Base-by-base conservation (phyloP, 2,888 invertebrate species). In the Melinaea marsaeus region DNA sequence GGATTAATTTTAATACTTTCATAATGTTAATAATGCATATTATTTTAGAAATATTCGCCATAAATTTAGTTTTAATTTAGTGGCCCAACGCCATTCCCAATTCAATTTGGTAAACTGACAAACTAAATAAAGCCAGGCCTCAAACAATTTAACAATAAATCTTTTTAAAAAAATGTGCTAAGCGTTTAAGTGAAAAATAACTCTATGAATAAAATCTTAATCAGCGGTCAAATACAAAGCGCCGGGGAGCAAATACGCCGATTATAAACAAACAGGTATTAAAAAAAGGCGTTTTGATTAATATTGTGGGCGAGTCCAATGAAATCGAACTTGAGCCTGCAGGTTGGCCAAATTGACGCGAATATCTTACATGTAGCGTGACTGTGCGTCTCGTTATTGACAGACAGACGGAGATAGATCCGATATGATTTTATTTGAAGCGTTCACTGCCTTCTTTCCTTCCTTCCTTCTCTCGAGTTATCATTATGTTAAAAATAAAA, bases 161-260 rank as follows among this genome's bases (percentile, higher is more conserved):
- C 51, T 32, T 35, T 58, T 55, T 62, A 37, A 63, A 61, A 60
- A 64, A 68, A 64, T 62, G 61, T 58, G 65, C 63, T 64, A 64
- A 65, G 47, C 63, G 63, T 63, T 57, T 59, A 68, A 62, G 60
- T 66, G 60, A 56, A 76, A 77, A 82, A 72, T 71, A 70, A 70
- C 73, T 73, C 79, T 83, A 90, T 90, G 88, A 88, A 90, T 90
- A 90, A 90, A 89, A 90, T 87, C 90, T 90, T 85, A 90, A 89
- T 90, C 78, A 90, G 85, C 87, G 85, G 85, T 71, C 70, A 75
- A 72, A 69, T 69, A 77, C 74, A 79, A 85, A 83, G 72, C 74
- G 71, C 72, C 73, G 74, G 77, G 80, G 75, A 80, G 77, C 78
- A 85, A 83, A 85, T 79, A 85, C 69, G 75, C 74, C 79, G 80